Evolutionary conservation across 1,140 invertebrate genomes (phyloP), one percentile per base, ranked within the genome.

Genomic region (Meloidogyne floridensis): DNA sequence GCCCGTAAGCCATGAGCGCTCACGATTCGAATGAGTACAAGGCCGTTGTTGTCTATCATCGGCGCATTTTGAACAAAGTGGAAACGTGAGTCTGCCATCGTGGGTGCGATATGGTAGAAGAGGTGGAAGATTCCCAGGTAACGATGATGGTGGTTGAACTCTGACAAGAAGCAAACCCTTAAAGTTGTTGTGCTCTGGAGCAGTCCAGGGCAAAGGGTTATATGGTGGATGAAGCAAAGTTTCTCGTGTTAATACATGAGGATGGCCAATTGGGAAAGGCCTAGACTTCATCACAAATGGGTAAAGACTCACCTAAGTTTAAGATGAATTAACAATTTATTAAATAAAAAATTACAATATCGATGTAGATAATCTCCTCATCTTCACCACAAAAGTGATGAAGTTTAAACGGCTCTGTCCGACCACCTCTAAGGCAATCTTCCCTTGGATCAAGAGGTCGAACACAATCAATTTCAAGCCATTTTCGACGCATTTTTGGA

Each of bases 361-460:
- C 79, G 11, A 80, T 78, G 7, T 20, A 32, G 10, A 51, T 8
- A 15, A 80, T 80, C 20, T 80, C 79, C 71, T 80, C 79, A 6
- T 80, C 74, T 0, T 18, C 5, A 5, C 3, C 2, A 69, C 79
- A 80, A 15, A 53, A 13, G 74, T 80, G 76, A 43, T 81, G 79
- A 3, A 80, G 20, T 8, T 76, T 81, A n/a, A 80, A 80, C 2
- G 79, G 71, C 20, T 80, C 79, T 7, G 76, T 80, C 7, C 79
- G 7, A 1, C 79, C 79, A 3, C 79, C 79, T 3, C 77, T 3
- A 10, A 80, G 42, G 7, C 53, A 54, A 13, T 80, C 77, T 32
- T 80, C 76, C 8, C 79, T 51, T 20, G 76, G 76, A 32, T 80
- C 79, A 13, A 80, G 3, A 13, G 79, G 79, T 3, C 75, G 2